Conservation (phyloP, 2,113 vertebrate genomes). For the Thamnaconus septentrionalis region DNA sequence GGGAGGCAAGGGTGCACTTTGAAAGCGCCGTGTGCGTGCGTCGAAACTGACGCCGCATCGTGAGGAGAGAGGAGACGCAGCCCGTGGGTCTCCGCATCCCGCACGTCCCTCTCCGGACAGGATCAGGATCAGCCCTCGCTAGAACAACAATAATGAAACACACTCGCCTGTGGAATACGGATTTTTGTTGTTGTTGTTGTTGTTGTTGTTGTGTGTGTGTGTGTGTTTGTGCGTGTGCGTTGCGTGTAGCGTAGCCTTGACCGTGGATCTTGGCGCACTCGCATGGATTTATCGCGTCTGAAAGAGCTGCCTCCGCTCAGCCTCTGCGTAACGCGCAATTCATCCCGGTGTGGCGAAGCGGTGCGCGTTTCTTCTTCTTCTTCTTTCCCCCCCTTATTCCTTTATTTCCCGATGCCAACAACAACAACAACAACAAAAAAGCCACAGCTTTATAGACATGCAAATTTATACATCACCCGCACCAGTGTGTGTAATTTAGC, state of each 20-base stretch:
- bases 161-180: slow-evolving; percentile 52
- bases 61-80: slow-evolving; percentile 14
- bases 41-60: slow-evolving; percentile 48
- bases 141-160: slow-evolving; percentile 10
- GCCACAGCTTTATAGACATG: slow-evolving; percentile 37
- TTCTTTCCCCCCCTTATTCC: not conserved
- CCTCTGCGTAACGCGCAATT: slow-evolving; percentile 49
- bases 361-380: too few species aligned
- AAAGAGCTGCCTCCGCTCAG: slow-evolving; percentile 51
- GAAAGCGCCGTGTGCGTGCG: slow-evolving; percentile 52
- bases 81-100: slow-evolving; percentile 55
- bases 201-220: not conserved
- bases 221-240: too few species aligned
- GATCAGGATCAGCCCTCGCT: too few species aligned
- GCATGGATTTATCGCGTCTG: slow-evolving; percentile 44
- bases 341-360: slow-evolving; percentile 24
- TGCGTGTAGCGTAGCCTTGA: slow-evolving; percentile 14
- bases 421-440: not conserved
- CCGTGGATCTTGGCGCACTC: slow-evolving; percentile 50
- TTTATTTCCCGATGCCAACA: too few species aligned
- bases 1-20: slow-evolving; percentile 60
- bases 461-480: slow-evolving; percentile 24
- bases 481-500: slow-evolving; percentile 31
- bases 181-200: slow-evolving; percentile 24
- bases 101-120: slow-evolving; percentile 46